A percentile compares a stretch with the other conserved stretches of the same genome.
These are phyloP conservation scores for Gorsachius magnificus DNA, from an alignment of 2,797 vertebrate genomes.

Conservation along the genomic window DNA sequence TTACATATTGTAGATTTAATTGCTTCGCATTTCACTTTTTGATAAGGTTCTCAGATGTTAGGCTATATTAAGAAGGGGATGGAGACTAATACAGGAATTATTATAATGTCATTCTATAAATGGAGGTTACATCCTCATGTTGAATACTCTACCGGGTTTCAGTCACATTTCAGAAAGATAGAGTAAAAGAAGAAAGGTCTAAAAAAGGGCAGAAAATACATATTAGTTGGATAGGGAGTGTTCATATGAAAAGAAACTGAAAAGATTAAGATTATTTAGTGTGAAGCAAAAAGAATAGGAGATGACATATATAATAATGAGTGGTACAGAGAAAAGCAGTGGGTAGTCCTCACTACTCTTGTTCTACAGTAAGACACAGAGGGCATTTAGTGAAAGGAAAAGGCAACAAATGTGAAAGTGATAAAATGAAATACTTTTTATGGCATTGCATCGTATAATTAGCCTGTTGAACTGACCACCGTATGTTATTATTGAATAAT, in stretches of 20 bases:
- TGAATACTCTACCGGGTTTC: constrained; percentile 24
- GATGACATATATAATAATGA: constrained; percentile 57
- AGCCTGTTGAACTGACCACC: constrained; percentile 65
- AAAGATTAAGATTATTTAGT: constrained; percentile 59
- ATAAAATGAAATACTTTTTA: constrained; percentile 56
- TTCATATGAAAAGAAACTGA: constrained; percentile 51
- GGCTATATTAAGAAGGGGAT: constrained; percentile 41
- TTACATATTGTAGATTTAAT: constrained; percentile 61
- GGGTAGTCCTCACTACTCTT: neutral
- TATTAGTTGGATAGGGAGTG: constrained; percentile 41
- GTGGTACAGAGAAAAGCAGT: constrained; percentile 21
- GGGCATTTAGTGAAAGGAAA: constrained; percentile 44
- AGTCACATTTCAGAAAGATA: constrained; percentile 28
- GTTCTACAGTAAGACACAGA: constrained; percentile 6
- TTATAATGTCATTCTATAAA: constrained; percentile 64
- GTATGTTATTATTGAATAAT: constrained; percentile 52
- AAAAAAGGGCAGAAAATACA: constrained; percentile 51
- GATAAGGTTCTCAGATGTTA: constrained; percentile 65
- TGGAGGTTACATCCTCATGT: constrained; percentile 43
- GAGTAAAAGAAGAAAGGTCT: constrained; percentile 47
- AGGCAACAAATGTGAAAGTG: constrained; percentile 20
- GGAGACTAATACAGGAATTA: constrained; percentile 55
- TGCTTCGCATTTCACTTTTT: constrained; percentile 66
- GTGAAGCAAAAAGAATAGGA: constrained; percentile 49
- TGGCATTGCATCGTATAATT: constrained; percentile 59